Percentiles rank a stretch among this genome's conserved stretches.
Evolutionary conservation across 1,140 invertebrate species (phyloP).

Genomic region (Drosophila kanapiae): DNA sequence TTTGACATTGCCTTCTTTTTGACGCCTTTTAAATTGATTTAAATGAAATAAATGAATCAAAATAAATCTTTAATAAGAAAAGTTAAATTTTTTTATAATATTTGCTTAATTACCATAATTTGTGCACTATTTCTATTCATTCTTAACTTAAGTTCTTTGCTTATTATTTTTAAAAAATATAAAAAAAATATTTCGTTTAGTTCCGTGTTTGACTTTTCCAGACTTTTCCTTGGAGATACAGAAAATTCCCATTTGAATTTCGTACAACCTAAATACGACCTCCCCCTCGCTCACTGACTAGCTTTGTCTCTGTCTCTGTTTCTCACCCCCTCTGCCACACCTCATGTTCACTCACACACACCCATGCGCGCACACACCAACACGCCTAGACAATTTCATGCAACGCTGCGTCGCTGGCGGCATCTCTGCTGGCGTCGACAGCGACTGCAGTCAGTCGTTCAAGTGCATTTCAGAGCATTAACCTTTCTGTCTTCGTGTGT

Average conservation of each 20-base stretch:
- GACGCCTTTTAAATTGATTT: background rate
- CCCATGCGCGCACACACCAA: slow-evolving; percentile 14
- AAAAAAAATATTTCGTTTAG: background rate
- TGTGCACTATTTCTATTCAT: accelerated
- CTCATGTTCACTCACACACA: slow-evolving; percentile 27
- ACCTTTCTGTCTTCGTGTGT: slow-evolving; percentile 58
- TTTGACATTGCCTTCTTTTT: background rate
- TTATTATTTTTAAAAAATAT: background rate
- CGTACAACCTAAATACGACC: slow-evolving; percentile 47
- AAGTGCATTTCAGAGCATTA: slow-evolving; percentile 83
- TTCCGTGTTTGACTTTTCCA: slow-evolving; percentile 37
- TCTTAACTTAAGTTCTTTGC: no score
- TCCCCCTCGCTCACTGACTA: background rate
- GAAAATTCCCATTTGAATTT: slow-evolving; percentile 10
- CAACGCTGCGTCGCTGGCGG: slow-evolving; percentile 41
- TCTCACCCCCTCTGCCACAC: slow-evolving; percentile 37
- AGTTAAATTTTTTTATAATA: background rate
- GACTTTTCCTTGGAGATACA: slow-evolving; percentile 51
- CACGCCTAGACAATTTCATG: slow-evolving; percentile 61
- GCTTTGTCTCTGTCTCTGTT: background rate
- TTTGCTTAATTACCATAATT: background rate
- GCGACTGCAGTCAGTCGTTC: slow-evolving; percentile 78
- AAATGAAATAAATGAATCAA: no score
- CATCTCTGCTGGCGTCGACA: slow-evolving; percentile 17
- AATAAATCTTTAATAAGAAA: background rate